Percentiles rank a stretch among this genome's conserved stretches.
Evolutionary conservation across 2,797 vertebrate genomes (phyloP).

Genomic region (Zenarchopterus dispar): DNA sequence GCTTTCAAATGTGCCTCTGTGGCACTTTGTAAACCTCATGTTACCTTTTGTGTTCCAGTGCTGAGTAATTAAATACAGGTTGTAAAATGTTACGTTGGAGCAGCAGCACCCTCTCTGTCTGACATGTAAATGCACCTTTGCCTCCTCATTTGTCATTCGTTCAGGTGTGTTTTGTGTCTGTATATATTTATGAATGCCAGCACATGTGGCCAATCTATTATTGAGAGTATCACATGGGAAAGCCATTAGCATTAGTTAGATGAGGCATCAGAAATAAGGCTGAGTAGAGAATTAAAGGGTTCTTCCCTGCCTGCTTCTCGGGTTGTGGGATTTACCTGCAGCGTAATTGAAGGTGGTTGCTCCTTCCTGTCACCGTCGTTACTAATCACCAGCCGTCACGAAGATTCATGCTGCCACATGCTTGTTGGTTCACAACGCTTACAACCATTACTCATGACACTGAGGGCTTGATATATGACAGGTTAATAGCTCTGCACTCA

Average conservation of each 20-base stretch:
- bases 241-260: conserved; percentile 38
- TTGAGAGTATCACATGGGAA: conserved; percentile 49
- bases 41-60: conserved; percentile 23
- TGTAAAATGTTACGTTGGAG: conserved; percentile 48
- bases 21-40: conserved; percentile 12
- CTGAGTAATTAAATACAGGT: conserved; percentile 20
- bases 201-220: conserved; percentile 45
- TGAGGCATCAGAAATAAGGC: conserved; percentile 58
- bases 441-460: conserved; percentile 54
- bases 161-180: conserved; percentile 19
- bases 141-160: conserved; percentile 54
- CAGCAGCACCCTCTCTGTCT: conserved; percentile 30
- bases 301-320: conserved; percentile 42
- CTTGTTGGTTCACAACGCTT: conserved; percentile 66
- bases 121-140: conserved; percentile 63
- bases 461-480: conserved; percentile 60
- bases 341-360: conserved; percentile 69
- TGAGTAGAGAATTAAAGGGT: conserved; percentile 64
- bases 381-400: conserved; percentile 72
- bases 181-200: not conserved
- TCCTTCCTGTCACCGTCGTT: conserved; percentile 62
- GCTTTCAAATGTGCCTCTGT: conserved; percentile 28
- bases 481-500: conserved; percentile 45
- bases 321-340: conserved; percentile 55
- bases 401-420: conserved; percentile 66